These are phyloP conservation scores for Cylloceria caligata DNA, from an alignment of 2,888 invertebrate species.

Conservation along the genomic window DNA sequence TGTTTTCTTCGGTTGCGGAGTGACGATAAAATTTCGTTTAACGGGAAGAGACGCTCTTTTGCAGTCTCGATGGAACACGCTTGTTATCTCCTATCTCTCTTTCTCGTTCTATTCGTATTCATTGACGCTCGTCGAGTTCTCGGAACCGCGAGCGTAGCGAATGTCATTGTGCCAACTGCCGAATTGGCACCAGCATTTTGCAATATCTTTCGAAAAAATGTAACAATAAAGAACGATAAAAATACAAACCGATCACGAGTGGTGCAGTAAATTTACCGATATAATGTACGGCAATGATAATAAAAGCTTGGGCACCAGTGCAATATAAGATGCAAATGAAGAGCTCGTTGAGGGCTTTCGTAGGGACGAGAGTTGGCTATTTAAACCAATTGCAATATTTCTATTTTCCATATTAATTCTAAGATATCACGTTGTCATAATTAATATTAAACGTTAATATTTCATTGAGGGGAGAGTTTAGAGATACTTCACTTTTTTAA, in stretches of 20 bases:
- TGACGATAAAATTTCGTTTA: constrained; percentile 67
- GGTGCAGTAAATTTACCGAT: constrained; percentile 19
- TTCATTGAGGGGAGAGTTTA: too few relatives aligned
- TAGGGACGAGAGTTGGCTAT: neutral
- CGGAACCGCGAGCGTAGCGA: neutral
- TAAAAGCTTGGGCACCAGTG: constrained; percentile 13
- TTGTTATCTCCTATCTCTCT: neutral
- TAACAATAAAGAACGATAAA: constrained; percentile 38
- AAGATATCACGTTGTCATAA: neutral
- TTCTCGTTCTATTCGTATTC: constrained; percentile 31
- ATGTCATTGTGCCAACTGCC: constrained; percentile 37
- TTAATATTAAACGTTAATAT: too few relatives aligned
- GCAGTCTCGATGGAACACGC: constrained; percentile 8
- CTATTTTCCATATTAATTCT: neutral
- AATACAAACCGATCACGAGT: constrained; percentile 2
- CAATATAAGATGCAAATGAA: neutral
- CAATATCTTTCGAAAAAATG: constrained; percentile 17
- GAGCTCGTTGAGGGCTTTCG: neutral
- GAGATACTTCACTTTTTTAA: too few relatives aligned
- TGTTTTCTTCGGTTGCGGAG: constrained; percentile 55
- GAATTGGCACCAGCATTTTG: constrained; percentile 4
- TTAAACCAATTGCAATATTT: neutral
- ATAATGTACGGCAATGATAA: neutral
- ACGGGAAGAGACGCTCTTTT: constrained; percentile 40
- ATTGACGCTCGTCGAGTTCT: constrained; percentile 44